Conservation (phyloP, 2,888 invertebrate species). For the Acanthacorydalis orientalis region DNA sequence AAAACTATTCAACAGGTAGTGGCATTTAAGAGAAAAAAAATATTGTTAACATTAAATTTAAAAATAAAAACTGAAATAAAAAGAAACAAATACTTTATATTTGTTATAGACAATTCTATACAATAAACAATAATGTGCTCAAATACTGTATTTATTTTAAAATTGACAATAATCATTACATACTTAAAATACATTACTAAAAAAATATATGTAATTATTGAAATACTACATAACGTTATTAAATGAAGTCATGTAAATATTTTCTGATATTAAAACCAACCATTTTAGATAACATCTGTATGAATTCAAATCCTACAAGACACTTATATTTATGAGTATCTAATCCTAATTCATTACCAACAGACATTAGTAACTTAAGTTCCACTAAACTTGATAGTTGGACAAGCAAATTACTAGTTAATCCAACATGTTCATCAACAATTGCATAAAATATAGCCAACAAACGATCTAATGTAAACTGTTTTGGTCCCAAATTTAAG, state of each 20-base stretch:
- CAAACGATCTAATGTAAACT: conserved; percentile 64
- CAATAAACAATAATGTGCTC: no score
- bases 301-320: conserved; percentile 66
- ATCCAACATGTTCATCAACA: conserved; percentile 63
- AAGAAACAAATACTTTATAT: no score
- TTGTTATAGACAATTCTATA: no score
- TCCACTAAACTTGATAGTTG: conserved; percentile 80
- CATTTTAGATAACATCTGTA: conserved; percentile 56
- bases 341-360: conserved; percentile 54
- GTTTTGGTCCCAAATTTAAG: conserved; percentile 65
- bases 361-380: conserved; percentile 53
- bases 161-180: no score
- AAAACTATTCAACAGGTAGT: no score
- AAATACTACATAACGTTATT: conserved; percentile 8
- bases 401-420: conserved; percentile 71
- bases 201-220: no score
- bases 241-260: conserved; percentile 56
- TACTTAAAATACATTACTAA: no score
- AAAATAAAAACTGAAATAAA: no score
- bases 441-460: conserved; percentile 83
- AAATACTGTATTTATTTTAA: no score
- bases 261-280: conserved; percentile 60
- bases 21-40: no score
- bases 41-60: no score
- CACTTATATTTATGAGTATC: conserved; percentile 78